These are phyloP conservation scores for Crenuchus spilurus DNA, from an alignment of 2,797 vertebrate genomes.

Conservation along the genomic window DNA sequence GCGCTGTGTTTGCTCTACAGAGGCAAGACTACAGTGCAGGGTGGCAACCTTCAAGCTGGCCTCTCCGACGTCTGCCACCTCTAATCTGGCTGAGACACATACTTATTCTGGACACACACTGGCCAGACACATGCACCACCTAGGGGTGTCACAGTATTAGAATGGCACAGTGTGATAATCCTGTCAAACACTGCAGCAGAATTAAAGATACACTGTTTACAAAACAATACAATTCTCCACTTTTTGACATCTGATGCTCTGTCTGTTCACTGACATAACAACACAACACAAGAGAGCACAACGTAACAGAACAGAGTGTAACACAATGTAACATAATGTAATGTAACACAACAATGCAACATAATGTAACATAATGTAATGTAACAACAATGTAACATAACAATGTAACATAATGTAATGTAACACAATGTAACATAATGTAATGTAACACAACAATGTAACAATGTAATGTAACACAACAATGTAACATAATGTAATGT, in stretches of 20 bases:
- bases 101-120: slow-evolving; percentile 37
- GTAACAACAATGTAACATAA: no score
- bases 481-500: no score
- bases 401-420: no score
- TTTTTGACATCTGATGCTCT: neutral
- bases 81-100: slow-evolving; percentile 62
- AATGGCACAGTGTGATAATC: slow-evolving; percentile 1
- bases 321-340: no score
- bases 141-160: slow-evolving; percentile 2
- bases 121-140: neutral
- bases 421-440: no score
- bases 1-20: slow-evolving; percentile 57
- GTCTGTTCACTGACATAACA: neutral
- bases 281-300: no score
- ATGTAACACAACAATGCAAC: no score
- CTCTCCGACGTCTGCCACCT: slow-evolving; percentile 74
- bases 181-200: slow-evolving; percentile 1
- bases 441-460: no score
- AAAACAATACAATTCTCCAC: no score
- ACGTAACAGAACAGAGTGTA: no score
- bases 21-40: slow-evolving; percentile 80
- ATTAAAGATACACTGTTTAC: slow-evolving; percentile 13
- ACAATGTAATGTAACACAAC: no score
- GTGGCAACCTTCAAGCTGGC: slow-evolving; percentile 80
- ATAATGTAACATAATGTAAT: no score